phyloP scores from a whole-genome alignment of 2,888 invertebrate species.

The Aphodius sticticus region DNA sequence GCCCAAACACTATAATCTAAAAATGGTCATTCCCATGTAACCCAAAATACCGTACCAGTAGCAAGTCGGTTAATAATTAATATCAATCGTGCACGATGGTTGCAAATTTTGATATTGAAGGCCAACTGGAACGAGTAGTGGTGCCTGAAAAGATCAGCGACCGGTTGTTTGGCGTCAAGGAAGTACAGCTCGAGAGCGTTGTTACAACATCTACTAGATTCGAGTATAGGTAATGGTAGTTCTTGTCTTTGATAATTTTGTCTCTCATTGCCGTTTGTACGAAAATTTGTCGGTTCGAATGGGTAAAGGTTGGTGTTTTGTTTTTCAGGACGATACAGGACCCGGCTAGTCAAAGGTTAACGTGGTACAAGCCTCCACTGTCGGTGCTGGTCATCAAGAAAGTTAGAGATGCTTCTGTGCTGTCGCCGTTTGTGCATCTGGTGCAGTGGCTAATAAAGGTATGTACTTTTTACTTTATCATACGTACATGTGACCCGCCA shows the following conservation, averaged over 20 bases:
- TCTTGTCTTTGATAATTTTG: too few species aligned
- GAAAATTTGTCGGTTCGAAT: too few species aligned
- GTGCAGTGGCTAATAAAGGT: conserved; percentile 94
- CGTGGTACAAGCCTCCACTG: conserved; percentile 96
- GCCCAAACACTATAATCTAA: background rate
- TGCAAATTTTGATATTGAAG: background rate
- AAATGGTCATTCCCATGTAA: background rate
- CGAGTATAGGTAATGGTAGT: background rate
- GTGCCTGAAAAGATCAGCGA: background rate
- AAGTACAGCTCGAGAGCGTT: background rate
- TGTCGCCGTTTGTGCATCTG: conserved; percentile 90
- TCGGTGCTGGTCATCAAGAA: conserved; percentile 98
- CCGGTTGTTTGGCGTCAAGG: background rate
- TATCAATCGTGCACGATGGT: background rate
- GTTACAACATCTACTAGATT: background rate
- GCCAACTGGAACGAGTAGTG: background rate
- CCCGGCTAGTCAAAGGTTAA: conserved; percentile 94
- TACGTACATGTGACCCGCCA: too few species aligned
- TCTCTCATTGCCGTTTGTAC: too few species aligned
- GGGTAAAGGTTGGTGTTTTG: background rate
- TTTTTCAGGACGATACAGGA: conserved; percentile 90
- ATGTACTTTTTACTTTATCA: conserved; percentile 52
- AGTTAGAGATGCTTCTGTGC: conserved; percentile 88
- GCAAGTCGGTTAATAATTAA: background rate
- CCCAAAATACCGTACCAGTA: background rate